phyloP scores from a whole-genome alignment of 2,888 invertebrate genomes.

The Germaria angustata region DNA sequence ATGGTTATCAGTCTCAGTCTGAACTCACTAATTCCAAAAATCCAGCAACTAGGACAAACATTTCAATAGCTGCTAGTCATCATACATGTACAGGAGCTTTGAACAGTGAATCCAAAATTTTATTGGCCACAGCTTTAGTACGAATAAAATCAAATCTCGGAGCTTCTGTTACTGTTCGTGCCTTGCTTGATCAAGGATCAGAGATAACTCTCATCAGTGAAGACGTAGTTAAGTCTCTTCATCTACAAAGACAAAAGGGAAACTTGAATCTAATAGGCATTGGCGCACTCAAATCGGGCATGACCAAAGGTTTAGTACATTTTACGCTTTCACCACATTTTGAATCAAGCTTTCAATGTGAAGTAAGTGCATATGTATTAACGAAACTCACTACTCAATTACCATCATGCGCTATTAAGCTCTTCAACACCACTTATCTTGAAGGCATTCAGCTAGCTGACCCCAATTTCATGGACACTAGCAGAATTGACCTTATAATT shows the following conservation, averaged over 20 bases:
- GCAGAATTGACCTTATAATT: constrained; percentile 19
- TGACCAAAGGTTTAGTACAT: neutral
- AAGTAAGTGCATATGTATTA: constrained; percentile 1
- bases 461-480: neutral
- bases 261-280: constrained; percentile 9
- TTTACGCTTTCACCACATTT: constrained; percentile 7
- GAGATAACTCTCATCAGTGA: constrained; percentile 23
- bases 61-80: constrained; percentile 22
- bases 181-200: constrained; percentile 36
- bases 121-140: constrained; percentile 9
- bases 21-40: too few relatives aligned
- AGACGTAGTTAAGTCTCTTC: neutral
- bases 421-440: neutral
- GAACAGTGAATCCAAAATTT: neutral
- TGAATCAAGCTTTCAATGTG: neutral
- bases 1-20: neutral
- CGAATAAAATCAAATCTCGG: neutral
- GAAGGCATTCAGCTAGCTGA: constrained; percentile 8
- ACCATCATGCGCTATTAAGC: neutral
- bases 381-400: constrained; percentile 16
- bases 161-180: neutral
- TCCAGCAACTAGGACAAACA: neutral
- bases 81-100: neutral
- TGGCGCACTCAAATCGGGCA: neutral
- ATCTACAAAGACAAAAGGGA: constrained; percentile 3